Evolutionary conservation across 2,113 vertebrate species (phyloP).

Genomic region (Ciconia stormi): DNA sequence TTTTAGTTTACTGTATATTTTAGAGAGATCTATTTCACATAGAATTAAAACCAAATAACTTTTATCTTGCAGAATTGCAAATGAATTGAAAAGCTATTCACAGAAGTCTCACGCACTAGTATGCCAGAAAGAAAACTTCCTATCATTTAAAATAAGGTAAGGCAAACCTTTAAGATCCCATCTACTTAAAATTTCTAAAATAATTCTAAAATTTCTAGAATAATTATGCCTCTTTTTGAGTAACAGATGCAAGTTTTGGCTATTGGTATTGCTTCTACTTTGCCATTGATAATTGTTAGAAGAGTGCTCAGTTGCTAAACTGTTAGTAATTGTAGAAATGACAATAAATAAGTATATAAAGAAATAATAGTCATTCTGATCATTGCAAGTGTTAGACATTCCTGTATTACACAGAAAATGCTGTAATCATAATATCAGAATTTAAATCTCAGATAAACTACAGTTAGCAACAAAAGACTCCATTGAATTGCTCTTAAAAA

Average conservation of each 20-base stretch:
- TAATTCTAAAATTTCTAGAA: neutral
- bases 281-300: neutral
- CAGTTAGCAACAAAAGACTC: neutral
- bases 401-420: neutral
- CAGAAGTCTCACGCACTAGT: neutral
- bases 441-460: neutral
- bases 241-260: neutral
- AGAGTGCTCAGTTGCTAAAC: neutral
- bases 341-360: neutral
- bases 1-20: neutral
- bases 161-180: neutral
- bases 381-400: neutral
- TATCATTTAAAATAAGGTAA: neutral
- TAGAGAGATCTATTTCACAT: neutral
- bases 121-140: neutral
- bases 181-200: neutral
- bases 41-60: neutral
- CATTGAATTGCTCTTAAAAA: neutral
- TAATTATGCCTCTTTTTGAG: neutral
- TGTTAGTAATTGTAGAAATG: neutral
- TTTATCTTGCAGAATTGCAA: neutral
- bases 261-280: neutral
- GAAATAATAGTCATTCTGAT: neutral
- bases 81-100: neutral
- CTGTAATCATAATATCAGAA: neutral